Percentiles rank a stretch among this genome's conserved stretches.
These are phyloP conservation scores for Bombus waltoni DNA, from an alignment of 1,140 invertebrate species.

Conservation along the genomic window DNA sequence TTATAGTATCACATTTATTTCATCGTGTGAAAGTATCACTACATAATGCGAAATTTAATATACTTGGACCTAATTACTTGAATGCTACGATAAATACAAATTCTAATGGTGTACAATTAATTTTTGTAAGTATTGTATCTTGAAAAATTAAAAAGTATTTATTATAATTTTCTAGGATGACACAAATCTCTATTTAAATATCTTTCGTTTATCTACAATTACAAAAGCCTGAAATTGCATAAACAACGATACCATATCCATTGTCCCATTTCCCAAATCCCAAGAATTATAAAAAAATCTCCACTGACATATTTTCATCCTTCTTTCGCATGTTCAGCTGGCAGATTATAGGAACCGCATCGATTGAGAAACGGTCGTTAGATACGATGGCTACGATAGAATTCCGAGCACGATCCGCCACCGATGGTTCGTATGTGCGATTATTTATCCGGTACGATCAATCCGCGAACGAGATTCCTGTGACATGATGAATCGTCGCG, in stretches of 20 bases:
- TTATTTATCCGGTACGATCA: constrained; percentile 51
- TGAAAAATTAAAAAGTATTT: not conserved
- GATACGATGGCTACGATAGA: not conserved
- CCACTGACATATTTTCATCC: not conserved
- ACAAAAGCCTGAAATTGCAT: too few relatives aligned
- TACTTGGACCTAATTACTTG: not conserved
- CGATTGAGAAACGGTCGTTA: not conserved
- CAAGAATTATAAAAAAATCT: not conserved
- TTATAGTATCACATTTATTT: too few relatives aligned
- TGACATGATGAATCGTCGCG: constrained; percentile 62
- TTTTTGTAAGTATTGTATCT: too few relatives aligned
- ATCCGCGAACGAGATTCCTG: constrained; percentile 26
- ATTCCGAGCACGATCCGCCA: not conserved
- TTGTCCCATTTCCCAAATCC: too few relatives aligned
- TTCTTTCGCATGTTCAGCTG: too few relatives aligned
- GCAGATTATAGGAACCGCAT: not conserved
- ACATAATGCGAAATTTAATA: not conserved
- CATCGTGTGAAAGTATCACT: too few relatives aligned
- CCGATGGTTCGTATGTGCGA: not conserved
- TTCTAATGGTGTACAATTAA: not conserved
- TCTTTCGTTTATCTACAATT: too few relatives aligned
- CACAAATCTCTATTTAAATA: too few relatives aligned
- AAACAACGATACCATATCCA: too few relatives aligned
- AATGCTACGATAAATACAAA: not conserved
- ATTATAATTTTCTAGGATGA: too few relatives aligned